Evolutionary conservation across 2,888 invertebrate genomes (phyloP).

Genomic region (Drosophila neonasuta): DNA sequence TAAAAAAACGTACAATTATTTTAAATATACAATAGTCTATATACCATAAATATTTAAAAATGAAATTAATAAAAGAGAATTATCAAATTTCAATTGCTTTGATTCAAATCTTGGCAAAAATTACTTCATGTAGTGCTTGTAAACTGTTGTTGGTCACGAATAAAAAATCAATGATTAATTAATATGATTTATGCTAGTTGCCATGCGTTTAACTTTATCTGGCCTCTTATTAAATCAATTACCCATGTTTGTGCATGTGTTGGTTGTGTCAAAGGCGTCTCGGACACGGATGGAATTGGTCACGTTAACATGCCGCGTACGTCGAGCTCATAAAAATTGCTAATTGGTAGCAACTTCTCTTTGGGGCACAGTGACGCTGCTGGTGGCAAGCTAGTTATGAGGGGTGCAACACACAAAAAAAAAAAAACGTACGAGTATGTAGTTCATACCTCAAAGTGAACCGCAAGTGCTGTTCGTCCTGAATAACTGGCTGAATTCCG

Average conservation of each 20-base stretch:
- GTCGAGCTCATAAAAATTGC: conserved; percentile 1
- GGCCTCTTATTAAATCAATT: conserved; percentile 6
- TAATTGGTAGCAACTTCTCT: conserved; percentile 24
- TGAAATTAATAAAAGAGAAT: background rate
- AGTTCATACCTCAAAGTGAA: conserved; percentile 21
- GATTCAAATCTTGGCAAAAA: background rate
- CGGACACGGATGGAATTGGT: background rate
- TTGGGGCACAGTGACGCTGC: background rate
- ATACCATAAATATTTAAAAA: too few species aligned
- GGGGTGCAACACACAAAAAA: conserved; percentile 8
- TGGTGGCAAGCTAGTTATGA: conserved; percentile 8
- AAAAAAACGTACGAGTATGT: conserved; percentile 5
- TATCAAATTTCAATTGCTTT: background rate
- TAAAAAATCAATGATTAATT: background rate
- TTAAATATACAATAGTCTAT: too few species aligned
- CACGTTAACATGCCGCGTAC: background rate
- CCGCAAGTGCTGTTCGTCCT: conserved; percentile 28
- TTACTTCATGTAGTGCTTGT: background rate
- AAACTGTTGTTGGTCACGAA: too few species aligned
- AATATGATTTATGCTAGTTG: background rate
- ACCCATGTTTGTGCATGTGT: conserved; percentile 2
- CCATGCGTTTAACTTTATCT: background rate
- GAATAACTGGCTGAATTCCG: conserved; percentile 16
- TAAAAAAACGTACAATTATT: too few species aligned
- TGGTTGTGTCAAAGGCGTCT: background rate